Evolutionary conservation across 2,113 vertebrate species (phyloP), one percentile per base, ranked within the genome.

Genomic region (Vulpes vulpes): DNA sequence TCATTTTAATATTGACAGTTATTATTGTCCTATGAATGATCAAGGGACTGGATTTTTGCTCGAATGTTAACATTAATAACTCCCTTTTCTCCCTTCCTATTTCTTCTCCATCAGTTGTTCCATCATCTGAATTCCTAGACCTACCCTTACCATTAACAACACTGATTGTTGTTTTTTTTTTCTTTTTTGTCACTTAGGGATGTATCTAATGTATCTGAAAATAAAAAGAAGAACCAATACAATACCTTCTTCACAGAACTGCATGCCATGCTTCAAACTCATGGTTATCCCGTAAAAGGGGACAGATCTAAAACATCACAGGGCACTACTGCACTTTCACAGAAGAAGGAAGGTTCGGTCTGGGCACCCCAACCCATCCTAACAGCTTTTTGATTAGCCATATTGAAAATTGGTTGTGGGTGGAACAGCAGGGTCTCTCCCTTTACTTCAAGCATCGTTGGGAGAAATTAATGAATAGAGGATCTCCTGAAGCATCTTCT

Each of bases 201-300:
- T 78, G 99, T 98, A 84, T 98, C 99, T 85, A 99, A 99, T 98
- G 99, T 99, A 98, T 99, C 99, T 1, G 99, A 99, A 98, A 99
- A 99, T 98, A 99, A 99, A 94, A 99, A 99, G 98, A 98, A 99
- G 98, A 99, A 99, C 91, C 98, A 98, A 94, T 99, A 99, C 98
- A 99, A 99, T 98, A 98, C 99, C 95, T 98, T 99, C 98, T 99
- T 99, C 97, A 99, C 98, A 95, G 99, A 99, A 98, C 99, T 99
- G 2, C 99, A 98, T 98, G 98, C 98, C 0, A 99, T 99, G 99
- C 98, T 99, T 95, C 99, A 99, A 96, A 99, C 98, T 22, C 99
- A 99, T 0, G 99, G 99, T 10, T 99, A 99, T 96, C 99, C 99
- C 15, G 98, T 98, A 96, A 99, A 99, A 98, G 99, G 99, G 99